Evolutionary conservation across 2,888 invertebrate genomes (phyloP).

Genomic region (Megalurothrips usitatus): DNA sequence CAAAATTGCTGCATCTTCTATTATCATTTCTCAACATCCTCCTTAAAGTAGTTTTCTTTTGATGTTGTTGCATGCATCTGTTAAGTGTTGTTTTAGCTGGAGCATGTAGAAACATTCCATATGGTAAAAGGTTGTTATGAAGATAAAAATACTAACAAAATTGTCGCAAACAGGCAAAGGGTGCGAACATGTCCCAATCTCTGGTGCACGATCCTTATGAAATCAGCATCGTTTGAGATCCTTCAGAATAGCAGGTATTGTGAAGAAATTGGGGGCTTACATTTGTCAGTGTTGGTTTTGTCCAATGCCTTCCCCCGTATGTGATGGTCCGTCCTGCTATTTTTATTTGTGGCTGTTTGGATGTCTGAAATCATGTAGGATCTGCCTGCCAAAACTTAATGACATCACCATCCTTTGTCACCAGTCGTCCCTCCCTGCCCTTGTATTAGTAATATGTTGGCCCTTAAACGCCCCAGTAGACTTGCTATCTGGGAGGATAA

Average conservation of each 20-base stretch:
- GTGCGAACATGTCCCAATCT: constrained; percentile 16
- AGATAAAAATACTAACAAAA: constrained; percentile 3
- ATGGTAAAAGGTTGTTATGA: background rate
- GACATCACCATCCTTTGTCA: too few species aligned
- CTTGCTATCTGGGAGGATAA: constrained; percentile 20
- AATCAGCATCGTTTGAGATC: constrained; percentile 20
- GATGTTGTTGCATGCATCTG: too few species aligned
- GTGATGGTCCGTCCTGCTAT: constrained; percentile 27
- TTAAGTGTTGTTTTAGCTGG: too few species aligned
- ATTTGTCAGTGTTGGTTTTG: background rate
- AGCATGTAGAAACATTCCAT: too few species aligned
- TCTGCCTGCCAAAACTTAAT: too few species aligned
- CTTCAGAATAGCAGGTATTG: constrained; percentile 13
- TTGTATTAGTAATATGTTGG: too few species aligned
- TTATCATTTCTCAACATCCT: too few species aligned
- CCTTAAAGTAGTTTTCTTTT: too few species aligned
- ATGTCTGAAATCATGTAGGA: background rate
- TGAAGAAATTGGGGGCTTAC: background rate
- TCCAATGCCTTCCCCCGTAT: background rate
- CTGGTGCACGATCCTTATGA: constrained; percentile 13
- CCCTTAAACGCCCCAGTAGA: too few species aligned
- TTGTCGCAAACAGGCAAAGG: constrained; percentile 12
- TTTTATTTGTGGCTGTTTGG: constrained; percentile 30
- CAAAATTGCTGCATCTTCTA: too few species aligned
- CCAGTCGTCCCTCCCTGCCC: too few species aligned